Conservation (phyloP, 2,888 invertebrate species). For the Troglohyphantes excavatus region DNA sequence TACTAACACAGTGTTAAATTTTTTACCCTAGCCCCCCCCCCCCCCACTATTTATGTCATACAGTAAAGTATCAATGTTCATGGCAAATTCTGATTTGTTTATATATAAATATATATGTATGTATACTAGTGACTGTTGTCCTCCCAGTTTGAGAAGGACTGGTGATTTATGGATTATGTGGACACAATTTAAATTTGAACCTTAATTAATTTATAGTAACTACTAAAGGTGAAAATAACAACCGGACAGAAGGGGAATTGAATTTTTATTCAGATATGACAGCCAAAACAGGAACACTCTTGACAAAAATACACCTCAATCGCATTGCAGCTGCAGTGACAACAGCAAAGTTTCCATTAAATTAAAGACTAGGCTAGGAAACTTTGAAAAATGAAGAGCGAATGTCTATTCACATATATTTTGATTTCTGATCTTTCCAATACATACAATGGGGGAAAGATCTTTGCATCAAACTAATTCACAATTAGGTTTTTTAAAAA, state of each 20-base stretch:
- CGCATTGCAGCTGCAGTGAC: conserved; percentile 75
- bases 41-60: too few relatives aligned
- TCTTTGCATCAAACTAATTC: conserved; percentile 30
- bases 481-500: conserved; percentile 4
- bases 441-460: conserved; percentile 20
- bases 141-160: too few relatives aligned
- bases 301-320: conserved; percentile 78
- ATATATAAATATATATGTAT: too few relatives aligned
- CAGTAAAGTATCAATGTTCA: too few relatives aligned
- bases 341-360: conserved; percentile 76
- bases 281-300: conserved; percentile 78
- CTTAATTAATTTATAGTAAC: too few relatives aligned
- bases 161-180: too few relatives aligned
- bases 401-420: conserved; percentile 56
- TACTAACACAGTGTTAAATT: too few relatives aligned
- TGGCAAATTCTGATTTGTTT: too few relatives aligned
- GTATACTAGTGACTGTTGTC: too few relatives aligned
- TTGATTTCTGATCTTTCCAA: conserved; percentile 55
- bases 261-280: conserved; percentile 78
- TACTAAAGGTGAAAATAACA: neutral
- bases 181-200: too few relatives aligned
- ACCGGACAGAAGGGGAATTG: conserved; percentile 75
- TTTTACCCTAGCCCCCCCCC: too few relatives aligned
- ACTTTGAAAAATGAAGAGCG: conserved; percentile 75
- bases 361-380: conserved; percentile 76